Base-by-base conservation (phyloP, 1,140 invertebrate species). In the Drosophila aff. region DNA sequence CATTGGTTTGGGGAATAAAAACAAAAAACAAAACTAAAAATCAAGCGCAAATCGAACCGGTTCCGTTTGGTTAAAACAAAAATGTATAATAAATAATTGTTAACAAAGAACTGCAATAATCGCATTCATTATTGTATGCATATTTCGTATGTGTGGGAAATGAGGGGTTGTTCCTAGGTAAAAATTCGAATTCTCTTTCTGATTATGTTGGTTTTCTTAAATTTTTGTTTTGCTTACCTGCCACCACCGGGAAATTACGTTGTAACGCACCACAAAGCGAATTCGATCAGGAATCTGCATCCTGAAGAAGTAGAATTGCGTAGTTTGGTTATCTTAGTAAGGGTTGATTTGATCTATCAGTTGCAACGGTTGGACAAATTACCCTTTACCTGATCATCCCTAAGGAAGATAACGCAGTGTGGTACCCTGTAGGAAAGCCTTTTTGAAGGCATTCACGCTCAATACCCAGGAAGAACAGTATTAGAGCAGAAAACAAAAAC, bases 11-110 rank as follows among this genome's bases (percentile, higher is more conserved):
- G n/a, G 44, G 18, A 23, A 23, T 13, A 21, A 18, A 44, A 44
- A 44, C 28, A 31, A 59, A 36, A 50, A 33, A 58, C 28, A 46
- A 66, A 66, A 58, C 36, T 58, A 44, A 62, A 75, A 61, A 52
- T 59, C 50, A 66, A 60, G 36, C 61, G 72, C 53, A 80, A 58
- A 65, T 78, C 53, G 47, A 85, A 81, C 68, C 68, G 68, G 78
- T 85, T 85, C 57, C 59, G 40, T 68, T 82, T 66, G 69, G 60
- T 75, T 65, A 23, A 46, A 60, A 31, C 26, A 38, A 76, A 75
- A 77, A 50, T 49, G 40, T 47, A 71, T 46, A 71, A 69, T 61
- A 62, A 60, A 65, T 57, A 44, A 76, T 43, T 41, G 33, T 74
- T 59, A 41, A 81, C 55, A 63, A 81, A 59, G 47, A 81, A 73